Percentiles rank a stretch among this genome's conserved stretches.
phyloP scores from a whole-genome alignment of 1,140 invertebrate species.

The Atta cephalotes region DNA sequence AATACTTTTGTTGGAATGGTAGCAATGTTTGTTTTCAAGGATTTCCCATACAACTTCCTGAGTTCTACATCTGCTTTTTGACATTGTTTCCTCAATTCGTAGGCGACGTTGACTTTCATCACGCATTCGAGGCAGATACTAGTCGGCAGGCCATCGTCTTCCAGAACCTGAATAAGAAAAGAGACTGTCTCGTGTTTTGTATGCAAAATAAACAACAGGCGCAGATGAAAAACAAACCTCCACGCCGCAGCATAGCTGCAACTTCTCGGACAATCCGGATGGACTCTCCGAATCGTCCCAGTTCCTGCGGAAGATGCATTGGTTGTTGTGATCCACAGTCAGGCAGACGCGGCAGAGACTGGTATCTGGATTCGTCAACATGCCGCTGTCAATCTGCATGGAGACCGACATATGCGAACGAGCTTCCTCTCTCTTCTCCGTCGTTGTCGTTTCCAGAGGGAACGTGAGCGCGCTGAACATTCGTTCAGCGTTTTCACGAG shows the following conservation, averaged over 20 bases:
- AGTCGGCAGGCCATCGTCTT: slow-evolving; percentile 79
- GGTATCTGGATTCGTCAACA: slow-evolving; percentile 28
- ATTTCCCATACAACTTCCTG: slow-evolving; percentile 75
- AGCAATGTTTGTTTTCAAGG: slow-evolving; percentile 17
- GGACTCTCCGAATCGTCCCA: slow-evolving; percentile 34
- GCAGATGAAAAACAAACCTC: slow-evolving; percentile 74
- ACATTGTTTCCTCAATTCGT: slow-evolving; percentile 81
- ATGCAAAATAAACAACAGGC: not conserved
- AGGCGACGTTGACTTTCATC: slow-evolving; percentile 76
- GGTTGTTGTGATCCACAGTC: slow-evolving; percentile 71
- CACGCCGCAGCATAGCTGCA: slow-evolving; percentile 79
- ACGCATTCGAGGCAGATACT: slow-evolving; percentile 78
- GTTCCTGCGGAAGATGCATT: slow-evolving; percentile 73
- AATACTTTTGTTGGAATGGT: slow-evolving; percentile 44
- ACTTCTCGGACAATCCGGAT: slow-evolving; percentile 73
- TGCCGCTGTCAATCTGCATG: slow-evolving; percentile 17
- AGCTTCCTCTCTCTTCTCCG: not conserved
- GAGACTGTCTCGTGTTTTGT: not conserved
- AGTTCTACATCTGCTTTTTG: slow-evolving; percentile 78
- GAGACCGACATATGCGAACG: not conserved
- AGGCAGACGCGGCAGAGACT: slow-evolving; percentile 78
- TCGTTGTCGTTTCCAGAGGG: not conserved
- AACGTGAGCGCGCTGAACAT: not conserved
- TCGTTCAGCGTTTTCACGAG: not conserved
- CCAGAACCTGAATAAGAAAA: slow-evolving; percentile 67